Base-by-base conservation (phyloP, 2,113 vertebrate species). In the Caracal caracal region DNA sequence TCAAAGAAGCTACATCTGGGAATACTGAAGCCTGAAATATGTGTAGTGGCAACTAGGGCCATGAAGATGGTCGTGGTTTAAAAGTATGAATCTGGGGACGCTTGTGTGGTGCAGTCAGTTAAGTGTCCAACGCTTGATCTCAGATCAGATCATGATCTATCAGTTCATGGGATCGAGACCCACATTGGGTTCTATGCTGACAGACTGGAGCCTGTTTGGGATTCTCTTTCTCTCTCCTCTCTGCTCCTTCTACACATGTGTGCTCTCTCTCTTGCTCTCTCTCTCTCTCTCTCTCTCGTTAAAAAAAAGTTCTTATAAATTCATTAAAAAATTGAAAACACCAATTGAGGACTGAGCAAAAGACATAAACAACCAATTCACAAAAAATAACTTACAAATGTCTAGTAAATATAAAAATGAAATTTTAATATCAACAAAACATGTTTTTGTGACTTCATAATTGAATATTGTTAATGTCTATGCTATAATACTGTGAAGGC, bases 321-420 rank as follows among this genome's bases (percentile, higher is more conserved):
- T 9, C 24, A 84, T 59, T 49, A 68, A 79, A 85, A 43, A 30
- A 53, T n/a, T 66, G 2, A 75, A 97, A 91, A 49, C 5, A 53
- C 20, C 3, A 63, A 20, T 73, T 88, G 56, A 53, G 56, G 79
- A 73, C 26, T 7, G 4, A 66, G 22, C 17, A 47, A 80, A 95
- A 49, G 13, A 43, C 70, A 86, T 33, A 73, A 95, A 68, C 0
- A 68, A 15, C 5, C 15, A 94, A 75, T 56, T 78, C 26, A 66
- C 37, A 33, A 82, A 59, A 93, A 84, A 13, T 10, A 90, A 78
- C 61, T 43, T 43, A 30, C 2, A 68, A 71, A 53, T 35, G 11
- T 37, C 12, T 22, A 87, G 16, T n/a, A 87, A 68, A 90, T 22
- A 30, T 13, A 75, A 90, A 84, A 90, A 11, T 83, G 4, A 92